Evolutionary conservation across 2,797 vertebrate genomes (phyloP), one percentile per base, ranked within the genome.

Genomic region (Sebastes hopkinsi): DNA sequence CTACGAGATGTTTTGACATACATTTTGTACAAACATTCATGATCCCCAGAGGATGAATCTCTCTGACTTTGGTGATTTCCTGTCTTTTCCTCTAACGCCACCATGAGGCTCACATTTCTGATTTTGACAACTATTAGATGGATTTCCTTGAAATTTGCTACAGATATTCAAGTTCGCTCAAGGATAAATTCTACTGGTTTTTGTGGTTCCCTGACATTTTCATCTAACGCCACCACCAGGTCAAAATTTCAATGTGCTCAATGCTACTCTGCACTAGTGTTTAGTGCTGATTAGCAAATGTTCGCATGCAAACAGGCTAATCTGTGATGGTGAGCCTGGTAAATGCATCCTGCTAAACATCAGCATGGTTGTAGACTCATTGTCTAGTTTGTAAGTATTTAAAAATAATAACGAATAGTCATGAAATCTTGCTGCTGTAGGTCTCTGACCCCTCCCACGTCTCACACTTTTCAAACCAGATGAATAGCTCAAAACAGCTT

Each of bases 401-500:
- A 20, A 46, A 46, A 3, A 46, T 46, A 20, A 18, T 46, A 46
- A 18, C 42, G 0, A 46, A 46, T 46, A 46, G 42, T 18, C 3
- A 23, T 62, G 11, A 50, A 22, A 42, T 66, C 2, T 73, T 16
- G 32, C 9, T 54, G 5, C 12, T 58, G 2, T 29, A 29, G 68
- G 61, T 54, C 10, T 1, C 7, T 42, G 50, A 46, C 30, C 25
- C 9, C 30, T 14, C 29, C 6, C 52, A 65, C 4, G 22, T 59
- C 32, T 59, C 72, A 59, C 62, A 46, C 23, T 73, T 64, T 70
- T 77, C 55, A 87, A 77, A 84, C 67, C 75, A 84, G 82, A 89
- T 88, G 52, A 86, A 85, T 84, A 80, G 83, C 78, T 91, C 81
- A 86, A 87, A 88, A 82, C 79, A 85, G 87, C 86, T 89, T 93